These are phyloP conservation scores for Nezara viridula DNA, from an alignment of 2,888 invertebrate genomes.

Conservation along the genomic window DNA sequence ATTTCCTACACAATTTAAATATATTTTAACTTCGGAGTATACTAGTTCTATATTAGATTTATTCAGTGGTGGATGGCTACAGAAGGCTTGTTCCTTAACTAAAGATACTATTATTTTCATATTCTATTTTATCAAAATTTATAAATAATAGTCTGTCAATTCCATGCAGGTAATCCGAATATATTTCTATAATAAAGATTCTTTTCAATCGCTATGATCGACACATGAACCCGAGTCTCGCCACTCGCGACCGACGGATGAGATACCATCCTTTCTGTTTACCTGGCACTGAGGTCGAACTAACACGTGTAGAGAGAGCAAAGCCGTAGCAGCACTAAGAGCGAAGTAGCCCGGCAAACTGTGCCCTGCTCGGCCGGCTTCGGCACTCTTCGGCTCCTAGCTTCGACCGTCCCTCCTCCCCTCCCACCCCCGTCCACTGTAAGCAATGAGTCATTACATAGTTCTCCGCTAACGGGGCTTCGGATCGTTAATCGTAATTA, in stretches of 20 bases:
- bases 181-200: background rate
- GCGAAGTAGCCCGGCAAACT: background rate
- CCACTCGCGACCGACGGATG: background rate
- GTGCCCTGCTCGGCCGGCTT: background rate
- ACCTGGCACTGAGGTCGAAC: constrained; percentile 6
- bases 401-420: background rate
- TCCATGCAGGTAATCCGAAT: no score
- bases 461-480: background rate
- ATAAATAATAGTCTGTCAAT: no score
- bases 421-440: background rate
- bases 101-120: no score
- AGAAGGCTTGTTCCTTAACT: no score
- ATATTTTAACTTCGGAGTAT: no score
- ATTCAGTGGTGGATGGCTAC: no score
- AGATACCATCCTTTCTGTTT: background rate
- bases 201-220: background rate
- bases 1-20: no score
- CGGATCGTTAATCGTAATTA: background rate
- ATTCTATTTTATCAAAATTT: no score
- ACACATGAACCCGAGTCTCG: background rate
- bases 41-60: no score
- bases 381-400: background rate
- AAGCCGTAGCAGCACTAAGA: background rate
- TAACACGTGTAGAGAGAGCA: background rate
- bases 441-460: background rate